Base-by-base conservation (phyloP, 2,797 vertebrate genomes). In the Halcyon smyrnensis region DNA sequence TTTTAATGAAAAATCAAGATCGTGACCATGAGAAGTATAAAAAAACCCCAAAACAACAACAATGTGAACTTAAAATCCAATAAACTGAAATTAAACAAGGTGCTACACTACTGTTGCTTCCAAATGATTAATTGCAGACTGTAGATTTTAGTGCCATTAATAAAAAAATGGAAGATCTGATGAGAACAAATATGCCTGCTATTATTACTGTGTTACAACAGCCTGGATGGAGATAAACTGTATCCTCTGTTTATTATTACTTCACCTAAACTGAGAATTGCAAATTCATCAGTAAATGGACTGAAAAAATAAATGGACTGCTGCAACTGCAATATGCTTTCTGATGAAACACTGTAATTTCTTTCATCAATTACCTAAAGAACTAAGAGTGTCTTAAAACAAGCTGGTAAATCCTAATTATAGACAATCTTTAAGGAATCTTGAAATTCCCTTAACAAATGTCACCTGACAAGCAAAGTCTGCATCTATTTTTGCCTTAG, bases 281-380 rank as follows among this genome's bases (percentile, higher is more conserved):
- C 91, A 95, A 91, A 93, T 69, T 90, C 89, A 94, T 84, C 88
- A 94, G 80, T 74, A 96, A 94, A 94, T 43, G 74, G 77, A 74
- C 54, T 69, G 51, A 91, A 91, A 93, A 91, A 87, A 85, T 73
- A 95, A 95, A 93, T 28, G 57, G 50, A 74, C 84, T 87, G 78
- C 84, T 85, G 78, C 41, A 85, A 92, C 4, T 73, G 51, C 59
- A 94, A 59, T 45, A 77, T 18, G 43, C 23, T 85, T 91, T 92
- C 82, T 88, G 79, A 79, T 80, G 92, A 92, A 95, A 69, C 46
- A 65, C 12, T 34, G 19, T n/a, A 50, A 74, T 57, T 79, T 84
- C 75, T 88, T 91, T 67, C 70, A 74, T 82, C 67, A 64, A 8
- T 82, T 93, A 84, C 65, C 65, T 84, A 39, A 90, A 64, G 45